Evolutionary conservation across 2,888 invertebrate genomes (phyloP), one percentile per base, ranked within the genome.

Genomic region (Tolmerus cingulatus): DNA sequence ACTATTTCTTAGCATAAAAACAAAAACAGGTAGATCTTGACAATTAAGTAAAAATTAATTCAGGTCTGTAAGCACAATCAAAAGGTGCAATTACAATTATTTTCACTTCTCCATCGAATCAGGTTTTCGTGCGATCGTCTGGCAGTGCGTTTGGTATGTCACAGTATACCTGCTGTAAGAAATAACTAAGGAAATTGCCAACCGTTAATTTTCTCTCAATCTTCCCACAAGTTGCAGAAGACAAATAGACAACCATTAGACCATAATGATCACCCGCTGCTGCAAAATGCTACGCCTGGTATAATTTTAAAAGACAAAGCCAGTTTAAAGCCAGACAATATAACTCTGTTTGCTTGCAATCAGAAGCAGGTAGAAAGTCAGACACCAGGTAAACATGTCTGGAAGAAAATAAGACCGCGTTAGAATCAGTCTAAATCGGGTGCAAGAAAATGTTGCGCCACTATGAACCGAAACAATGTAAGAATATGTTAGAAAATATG

Each of bases 181-280:
- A 55, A 82, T 66, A 66, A 40, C 37, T 12, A 57, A 66, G 66
- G 40, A 66, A 81, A 81, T 81, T 4, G 51, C 27, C 5, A 57
- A 84, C 82, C 82, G 40, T 66, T 84, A 84, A 84, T 84, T 84
- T 84, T 37, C 66, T 84, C n/a, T 19, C 14, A 37, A 84, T 84
- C 82, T 84, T 84, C 66, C 82, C 82, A 84, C 82, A 84, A 84
- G 19, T 23, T 66, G 55, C 12, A 12, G 12, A 66, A 37, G 40
- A 84, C 40, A 66, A 66, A 23, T 84, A 66, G 66, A 37, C 82
- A 5, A 23, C 37, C 14, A 16, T 84, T 84, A 84, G 40, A n/a
- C 82, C 40, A 84, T 66, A 84, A 84, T 84, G 57, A 84, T 84
- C 66, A 23, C 40, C 66, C 23, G 37, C 66, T 66, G 40, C 57